Evolutionary conservation across 1,140 invertebrate species (phyloP).

Genomic region (Zaprionus davidi): DNA sequence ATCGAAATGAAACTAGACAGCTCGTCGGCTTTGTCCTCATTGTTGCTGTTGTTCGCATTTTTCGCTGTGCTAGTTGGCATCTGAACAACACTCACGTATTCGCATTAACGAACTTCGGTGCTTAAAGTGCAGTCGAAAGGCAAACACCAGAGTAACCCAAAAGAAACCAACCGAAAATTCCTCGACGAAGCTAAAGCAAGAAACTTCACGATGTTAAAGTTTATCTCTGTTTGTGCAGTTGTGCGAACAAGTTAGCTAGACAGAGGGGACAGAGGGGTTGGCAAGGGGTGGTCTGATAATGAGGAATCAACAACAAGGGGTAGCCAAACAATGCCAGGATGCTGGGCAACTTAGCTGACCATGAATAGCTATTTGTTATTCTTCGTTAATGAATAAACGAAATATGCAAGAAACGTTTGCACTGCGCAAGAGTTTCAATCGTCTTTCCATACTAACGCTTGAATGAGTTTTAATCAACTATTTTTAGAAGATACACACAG

Average conservation of each 20-base stretch:
- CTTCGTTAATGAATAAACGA: conserved; percentile 12
- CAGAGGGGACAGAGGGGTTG: neutral
- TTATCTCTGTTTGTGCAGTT: conserved; percentile 71
- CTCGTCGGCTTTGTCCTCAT: neutral
- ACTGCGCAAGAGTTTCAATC: neutral
- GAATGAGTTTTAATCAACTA: conserved; percentile 1
- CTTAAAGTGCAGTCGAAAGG: conserved; percentile 74
- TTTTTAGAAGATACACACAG: no score
- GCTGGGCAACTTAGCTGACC: conserved; percentile 11
- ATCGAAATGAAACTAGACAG: conserved; percentile 57
- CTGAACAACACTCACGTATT: conserved; percentile 72
- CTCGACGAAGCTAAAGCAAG: neutral
- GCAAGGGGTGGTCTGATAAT: conserved; percentile 34
- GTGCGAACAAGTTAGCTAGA: conserved; percentile 4
- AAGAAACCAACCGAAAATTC: conserved; percentile 13
- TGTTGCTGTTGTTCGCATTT: conserved; percentile 30
- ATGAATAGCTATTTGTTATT: conserved; percentile 43
- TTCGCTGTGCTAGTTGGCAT: conserved; percentile 36
- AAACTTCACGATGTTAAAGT: conserved; percentile 36
- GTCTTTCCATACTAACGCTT: neutral
- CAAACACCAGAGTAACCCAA: conserved; percentile 49
- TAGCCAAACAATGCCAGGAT: conserved; percentile 21
- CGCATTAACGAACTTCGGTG: conserved; percentile 78
- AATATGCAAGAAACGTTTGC: neutral
- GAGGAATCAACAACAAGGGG: conserved; percentile 15